phyloP scores from a whole-genome alignment of 2,888 invertebrate species.

The Mactromeris polynyma region DNA sequence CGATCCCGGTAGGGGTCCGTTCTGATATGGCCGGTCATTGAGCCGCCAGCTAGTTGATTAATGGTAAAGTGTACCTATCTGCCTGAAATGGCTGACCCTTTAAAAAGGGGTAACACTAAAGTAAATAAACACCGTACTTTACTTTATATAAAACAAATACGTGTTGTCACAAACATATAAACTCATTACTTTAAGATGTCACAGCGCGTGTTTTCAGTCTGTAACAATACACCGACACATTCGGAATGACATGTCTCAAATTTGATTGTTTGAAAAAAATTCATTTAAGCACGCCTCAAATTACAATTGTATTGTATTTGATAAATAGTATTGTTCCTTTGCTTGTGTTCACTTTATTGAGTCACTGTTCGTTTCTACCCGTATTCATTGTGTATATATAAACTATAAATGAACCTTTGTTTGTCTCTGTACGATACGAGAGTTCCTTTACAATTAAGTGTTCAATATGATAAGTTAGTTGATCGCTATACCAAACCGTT shows the following conservation, averaged over 20 bases:
- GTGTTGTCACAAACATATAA: too few species aligned
- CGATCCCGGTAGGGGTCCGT: too few species aligned
- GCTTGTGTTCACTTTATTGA: neutral
- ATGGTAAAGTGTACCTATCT: too few species aligned
- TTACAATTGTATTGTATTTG: conserved; percentile 14
- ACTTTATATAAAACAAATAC: too few species aligned
- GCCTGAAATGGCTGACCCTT: too few species aligned
- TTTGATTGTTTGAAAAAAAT: neutral
- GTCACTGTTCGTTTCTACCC: conserved; percentile 4
- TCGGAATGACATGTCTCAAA: neutral
- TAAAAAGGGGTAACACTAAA: too few species aligned
- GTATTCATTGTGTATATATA: neutral
- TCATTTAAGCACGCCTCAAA: neutral
- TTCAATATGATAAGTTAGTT: conserved; percentile 23
- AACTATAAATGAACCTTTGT: conserved; percentile 38
- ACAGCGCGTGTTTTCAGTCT: neutral
- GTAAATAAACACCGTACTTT: too few species aligned
- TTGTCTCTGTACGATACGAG: conserved; percentile 16
- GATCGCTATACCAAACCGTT: conserved; percentile 28
- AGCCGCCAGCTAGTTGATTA: too few species aligned
- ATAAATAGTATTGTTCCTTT: conserved; percentile 24
- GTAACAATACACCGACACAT: neutral
- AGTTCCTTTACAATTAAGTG: conserved; percentile 28
- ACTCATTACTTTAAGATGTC: too few species aligned
- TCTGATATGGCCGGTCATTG: too few species aligned